These are phyloP conservation scores for Eulemur rubriventer DNA, from an alignment of 2,797 vertebrate species.

Conservation along the genomic window DNA sequence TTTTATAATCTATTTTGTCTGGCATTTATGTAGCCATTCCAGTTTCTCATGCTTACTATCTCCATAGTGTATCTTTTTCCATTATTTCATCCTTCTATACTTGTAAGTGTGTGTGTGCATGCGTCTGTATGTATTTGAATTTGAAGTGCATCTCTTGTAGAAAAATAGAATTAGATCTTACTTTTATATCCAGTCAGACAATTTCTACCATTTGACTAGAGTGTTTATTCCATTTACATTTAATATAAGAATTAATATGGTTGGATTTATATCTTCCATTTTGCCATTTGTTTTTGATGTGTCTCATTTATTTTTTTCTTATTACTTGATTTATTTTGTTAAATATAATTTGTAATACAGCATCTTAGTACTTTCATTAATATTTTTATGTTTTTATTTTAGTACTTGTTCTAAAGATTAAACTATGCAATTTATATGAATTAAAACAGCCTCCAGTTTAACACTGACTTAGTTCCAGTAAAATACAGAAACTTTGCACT, in stretches of 20 bases:
- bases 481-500: neutral
- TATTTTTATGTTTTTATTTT: neutral
- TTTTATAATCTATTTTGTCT: neutral
- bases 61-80: neutral
- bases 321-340: neutral
- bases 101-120: neutral
- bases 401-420: neutral
- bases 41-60: neutral
- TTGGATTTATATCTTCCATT: neutral
- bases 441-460: neutral
- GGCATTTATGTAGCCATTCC: neutral
- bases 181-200: neutral
- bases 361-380: neutral
- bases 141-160: neutral
- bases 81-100: too few species aligned
- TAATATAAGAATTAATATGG: neutral
- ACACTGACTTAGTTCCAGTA: neutral
- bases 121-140: neutral
- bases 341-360: neutral
- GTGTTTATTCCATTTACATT: neutral
- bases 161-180: neutral
- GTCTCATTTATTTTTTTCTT: neutral
- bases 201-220: neutral
- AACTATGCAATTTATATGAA: neutral
- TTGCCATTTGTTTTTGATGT: neutral